A percentile compares a stretch with the other conserved stretches of the same genome.
phyloP scores from a whole-genome alignment of 2,888 invertebrate species.

The Erpobdella octoculata region DNA sequence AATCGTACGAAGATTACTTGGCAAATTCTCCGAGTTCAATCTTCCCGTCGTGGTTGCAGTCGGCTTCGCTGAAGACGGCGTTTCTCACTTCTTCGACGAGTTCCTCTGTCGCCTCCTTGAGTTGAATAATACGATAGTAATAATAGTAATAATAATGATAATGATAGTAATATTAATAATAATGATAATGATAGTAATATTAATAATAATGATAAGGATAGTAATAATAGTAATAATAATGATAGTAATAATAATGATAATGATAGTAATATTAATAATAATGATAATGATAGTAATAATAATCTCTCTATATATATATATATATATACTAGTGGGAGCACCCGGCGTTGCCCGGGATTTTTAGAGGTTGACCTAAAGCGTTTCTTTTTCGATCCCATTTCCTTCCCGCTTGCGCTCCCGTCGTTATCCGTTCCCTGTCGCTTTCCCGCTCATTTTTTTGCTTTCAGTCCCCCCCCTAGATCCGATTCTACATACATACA shows the following conservation, averaged over 20 bases:
- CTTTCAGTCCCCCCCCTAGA: too few species aligned
- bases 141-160: slow-evolving; percentile 22
- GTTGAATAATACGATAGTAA: slow-evolving; percentile 6
- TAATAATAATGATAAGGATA: slow-evolving; percentile 8
- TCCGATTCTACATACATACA: too few species aligned
- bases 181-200: slow-evolving; percentile 23
- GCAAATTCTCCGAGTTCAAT: slow-evolving; percentile 32
- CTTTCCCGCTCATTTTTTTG: too few species aligned
- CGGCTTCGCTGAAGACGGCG: slow-evolving; percentile 19
- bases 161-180: slow-evolving; percentile 21
- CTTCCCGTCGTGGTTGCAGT: slow-evolving; percentile 27
- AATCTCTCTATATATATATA: too few species aligned
- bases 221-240: slow-evolving; percentile 12
- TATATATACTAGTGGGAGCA: too few species aligned
- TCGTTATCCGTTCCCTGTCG: too few species aligned
- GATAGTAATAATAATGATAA: slow-evolving; percentile 14
- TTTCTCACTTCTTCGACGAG: slow-evolving; percentile 15
- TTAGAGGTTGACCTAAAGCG: too few species aligned
- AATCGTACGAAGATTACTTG: slow-evolving; percentile 13
- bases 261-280: neutral
- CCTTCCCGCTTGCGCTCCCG: too few species aligned
- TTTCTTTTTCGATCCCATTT: too few species aligned
- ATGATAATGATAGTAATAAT: slow-evolving; percentile 24
- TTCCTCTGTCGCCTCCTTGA: neutral
- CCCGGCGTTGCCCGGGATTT: too few species aligned